phyloP scores from a whole-genome alignment of 2,113 vertebrate genomes.

The human (Homo sapiens) region DNA sequence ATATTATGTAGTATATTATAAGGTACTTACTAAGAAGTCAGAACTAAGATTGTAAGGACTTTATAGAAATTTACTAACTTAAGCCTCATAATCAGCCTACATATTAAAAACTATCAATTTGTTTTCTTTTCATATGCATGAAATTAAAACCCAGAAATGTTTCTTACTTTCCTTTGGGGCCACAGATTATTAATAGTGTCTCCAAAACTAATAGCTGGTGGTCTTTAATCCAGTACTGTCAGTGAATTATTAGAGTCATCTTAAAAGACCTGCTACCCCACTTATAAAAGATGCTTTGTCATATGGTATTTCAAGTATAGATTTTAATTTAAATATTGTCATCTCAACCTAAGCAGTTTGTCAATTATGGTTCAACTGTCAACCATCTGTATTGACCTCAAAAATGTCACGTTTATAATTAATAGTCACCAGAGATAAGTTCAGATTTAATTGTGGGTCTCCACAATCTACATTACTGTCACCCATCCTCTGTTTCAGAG shows the following conservation, averaged over 20 bases:
- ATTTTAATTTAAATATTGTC: conserved; percentile 64
- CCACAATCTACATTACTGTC: not conserved
- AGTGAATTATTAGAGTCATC: not conserved
- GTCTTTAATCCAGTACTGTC: not conserved
- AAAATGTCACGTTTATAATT: conserved; percentile 56
- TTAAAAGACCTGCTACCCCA: not conserved
- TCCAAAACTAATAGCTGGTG: not conserved
- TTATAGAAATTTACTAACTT: not conserved
- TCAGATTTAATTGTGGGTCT: not conserved
- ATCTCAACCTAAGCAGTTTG: conserved; percentile 32
- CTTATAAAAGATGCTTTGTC: conserved; percentile 35
- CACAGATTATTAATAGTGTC: too few species aligned
- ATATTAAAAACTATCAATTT: not conserved
- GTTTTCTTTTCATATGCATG: not conserved
- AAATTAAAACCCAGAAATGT: not conserved
- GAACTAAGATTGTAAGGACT: not conserved
- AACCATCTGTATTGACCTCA: conserved; percentile 15
- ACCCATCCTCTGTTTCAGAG: not conserved
- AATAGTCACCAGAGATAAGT: not conserved
- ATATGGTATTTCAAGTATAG: conserved; percentile 59
- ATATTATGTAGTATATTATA: not conserved
- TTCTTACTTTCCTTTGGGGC: not conserved
- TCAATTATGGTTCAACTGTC: conserved; percentile 27
- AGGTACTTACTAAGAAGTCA: not conserved
- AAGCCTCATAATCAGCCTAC: not conserved